Conservation (phyloP, 2,113 vertebrate species). For the Noturus placidus region DNA sequence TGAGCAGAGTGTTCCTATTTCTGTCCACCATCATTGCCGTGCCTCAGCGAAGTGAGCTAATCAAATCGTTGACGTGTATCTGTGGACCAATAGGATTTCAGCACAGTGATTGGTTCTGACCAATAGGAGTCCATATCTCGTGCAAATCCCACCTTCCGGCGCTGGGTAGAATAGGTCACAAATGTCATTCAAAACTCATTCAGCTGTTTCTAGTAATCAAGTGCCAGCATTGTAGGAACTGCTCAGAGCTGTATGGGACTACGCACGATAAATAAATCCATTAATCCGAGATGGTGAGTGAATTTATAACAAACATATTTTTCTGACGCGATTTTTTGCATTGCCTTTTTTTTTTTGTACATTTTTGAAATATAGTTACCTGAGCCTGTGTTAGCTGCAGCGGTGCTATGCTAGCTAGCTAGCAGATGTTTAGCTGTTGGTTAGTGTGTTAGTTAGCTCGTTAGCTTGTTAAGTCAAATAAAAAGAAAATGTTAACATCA, state of each 20-base stretch:
- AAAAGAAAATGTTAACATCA: neutral
- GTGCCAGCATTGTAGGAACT: neutral
- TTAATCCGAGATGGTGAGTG: constrained; percentile 48
- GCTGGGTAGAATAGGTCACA: neutral
- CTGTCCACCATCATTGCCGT: constrained; percentile 11
- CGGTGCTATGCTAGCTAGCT: constrained; percentile 23
- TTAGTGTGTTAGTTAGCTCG: constrained; percentile 2
- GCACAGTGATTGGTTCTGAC: neutral
- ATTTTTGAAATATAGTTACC: neutral
- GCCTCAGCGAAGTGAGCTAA: constrained; percentile 18
- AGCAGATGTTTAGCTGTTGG: neutral
- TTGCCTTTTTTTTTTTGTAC: neutral
- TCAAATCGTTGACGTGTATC: neutral
- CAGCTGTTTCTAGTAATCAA: constrained; percentile 49
- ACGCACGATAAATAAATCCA: neutral
- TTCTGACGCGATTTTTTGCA: neutral
- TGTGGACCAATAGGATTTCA: constrained; percentile 32
- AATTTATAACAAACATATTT: neutral
- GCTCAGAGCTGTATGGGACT: constrained; percentile 18
- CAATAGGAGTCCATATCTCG: constrained; percentile 28
- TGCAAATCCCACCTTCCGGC: constrained; percentile 14
- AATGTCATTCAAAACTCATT: constrained; percentile 53
- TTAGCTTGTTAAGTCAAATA: constrained; percentile 10
- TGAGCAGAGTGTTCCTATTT: constrained; percentile 19
- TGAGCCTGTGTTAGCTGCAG: neutral